Conservation (phyloP, 2,888 invertebrate genomes). For the Notodonta ziczac region DNA sequence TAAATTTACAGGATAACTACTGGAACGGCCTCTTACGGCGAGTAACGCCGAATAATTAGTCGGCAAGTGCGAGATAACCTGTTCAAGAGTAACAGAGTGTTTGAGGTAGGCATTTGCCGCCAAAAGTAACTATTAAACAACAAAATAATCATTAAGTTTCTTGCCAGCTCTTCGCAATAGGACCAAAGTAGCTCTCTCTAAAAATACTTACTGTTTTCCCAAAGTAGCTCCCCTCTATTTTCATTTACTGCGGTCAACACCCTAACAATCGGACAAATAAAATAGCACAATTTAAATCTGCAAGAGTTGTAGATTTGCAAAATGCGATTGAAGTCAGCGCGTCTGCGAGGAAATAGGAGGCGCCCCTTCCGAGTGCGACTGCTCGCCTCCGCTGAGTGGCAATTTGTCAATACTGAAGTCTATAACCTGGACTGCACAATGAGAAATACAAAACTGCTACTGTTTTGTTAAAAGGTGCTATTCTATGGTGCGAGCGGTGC, state of each 20-base stretch:
- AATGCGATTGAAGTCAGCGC: neutral
- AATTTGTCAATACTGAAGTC: slow-evolving; percentile 1
- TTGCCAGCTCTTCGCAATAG: too few relatives aligned
- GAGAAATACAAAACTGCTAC: too few relatives aligned
- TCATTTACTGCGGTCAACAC: neutral
- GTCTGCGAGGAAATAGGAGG: neutral
- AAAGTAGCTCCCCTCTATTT: too few relatives aligned
- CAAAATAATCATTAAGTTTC: neutral
- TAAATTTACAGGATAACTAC: slow-evolving; percentile 2
- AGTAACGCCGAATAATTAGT: neutral
- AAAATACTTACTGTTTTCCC: too few relatives aligned
- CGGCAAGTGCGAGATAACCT: neutral
- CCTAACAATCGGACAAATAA: neutral
- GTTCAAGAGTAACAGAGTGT: neutral
- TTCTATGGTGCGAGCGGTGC: too few relatives aligned
- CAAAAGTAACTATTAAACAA: neutral
- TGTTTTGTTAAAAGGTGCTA: too few relatives aligned
- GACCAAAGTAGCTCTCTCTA: too few relatives aligned
- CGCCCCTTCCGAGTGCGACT: neutral
- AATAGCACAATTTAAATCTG: neutral
- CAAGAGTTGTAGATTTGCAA: neutral
- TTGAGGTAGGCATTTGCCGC: neutral
- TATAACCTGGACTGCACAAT: neutral
- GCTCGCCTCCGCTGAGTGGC: neutral
- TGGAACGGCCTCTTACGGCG: slow-evolving; percentile 3